Base-by-base conservation (phyloP, 2,113 vertebrate genomes). In the Siphamia tubifer region DNA sequence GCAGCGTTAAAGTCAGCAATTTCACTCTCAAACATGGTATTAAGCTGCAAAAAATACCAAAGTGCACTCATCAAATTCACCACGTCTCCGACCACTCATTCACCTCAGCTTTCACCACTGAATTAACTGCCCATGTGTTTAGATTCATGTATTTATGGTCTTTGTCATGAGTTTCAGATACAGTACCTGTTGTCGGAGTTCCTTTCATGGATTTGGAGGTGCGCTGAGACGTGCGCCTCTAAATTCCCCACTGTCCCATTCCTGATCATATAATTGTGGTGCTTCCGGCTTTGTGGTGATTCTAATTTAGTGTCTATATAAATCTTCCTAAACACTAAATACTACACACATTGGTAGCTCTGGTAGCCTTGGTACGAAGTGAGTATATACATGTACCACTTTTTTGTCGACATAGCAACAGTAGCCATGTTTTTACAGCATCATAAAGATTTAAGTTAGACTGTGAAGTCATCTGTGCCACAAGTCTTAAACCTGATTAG, bases 1-100 rank as follows among this genome's bases (percentile, higher is more conserved):
- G 63, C n/a, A 1, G 47, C 55, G 60, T 74, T 77, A 57, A 82
- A 71, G 74, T 87, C 74, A 84, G 79, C 77, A 80, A 40, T 85
- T 87, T 73, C 55, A 64, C 71, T 76, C n/a, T 75, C 75, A 86
- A 91, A 74, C 82, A 70, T 85, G 60, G 74, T 12, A 89, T 89
- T 90, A 83, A 82, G 55, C 63, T 86, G 71, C 79, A 85, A 84
- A 84, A n/a, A 86, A 84, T 83, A 85, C 65, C 68, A 45, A 68
- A 83, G 42, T 72, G 54, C 54, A 68, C 76, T 75, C 82, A 77
- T 84, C 77, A 81, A 85, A 74, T 73, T 54, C 68, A 84, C 83
- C 82, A 53, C 70, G 23, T 72, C 73, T 65, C 61, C n/a, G 23
- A 75, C 81, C 78, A 56, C 78, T 80, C 55, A 27, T 77, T 79